Base-by-base conservation (phyloP, 2,113 vertebrate genomes). In the Toxotes chatareus region DNA sequence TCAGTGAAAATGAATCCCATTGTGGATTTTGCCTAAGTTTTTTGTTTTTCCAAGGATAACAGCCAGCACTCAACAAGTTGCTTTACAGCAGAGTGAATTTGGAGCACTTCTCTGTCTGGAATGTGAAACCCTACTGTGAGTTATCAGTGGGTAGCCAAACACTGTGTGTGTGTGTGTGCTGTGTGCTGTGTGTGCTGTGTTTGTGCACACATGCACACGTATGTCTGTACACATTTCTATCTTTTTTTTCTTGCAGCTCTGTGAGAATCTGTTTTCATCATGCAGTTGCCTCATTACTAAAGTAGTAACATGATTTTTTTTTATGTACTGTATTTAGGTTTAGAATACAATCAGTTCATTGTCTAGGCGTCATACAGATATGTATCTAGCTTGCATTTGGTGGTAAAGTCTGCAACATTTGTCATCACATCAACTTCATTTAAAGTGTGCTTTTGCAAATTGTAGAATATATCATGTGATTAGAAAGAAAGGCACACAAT, bases 91-190 rank as follows among this genome's bases (percentile, higher is more conserved):
- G 44, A 40, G 51, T 59, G 34, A 36, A 32, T 59, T 27, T 27
- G 13, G 21, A 46, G 53, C 38, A 55, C 19, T 70, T 73, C 40
- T 57, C 56, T 71, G 51, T 78, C 42, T 63, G 51, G 57, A 83
- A 78, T 80, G 53, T 67, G 38, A 78, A 88, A 61, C 42, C 65
- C 76, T 32, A 19, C 79, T 86, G 60, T 63, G 73, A 81, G 55
- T 75, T 77, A 73, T 13, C 46, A 9, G 31, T 68, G 27, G 23
- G 19, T 4, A 49, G 32, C 32, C 56, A 88, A 68, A 57, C 53
- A 31, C 38, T 34, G 6, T 66, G 46, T 55, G 27, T 69, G 23
- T 12, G 21, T 70, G 67, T 27, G 51, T 5, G 27, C 49, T 70
- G 67, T 27, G 51, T 5, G 27, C 49, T 17, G 19, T 40, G 62